Percentiles rank a stretch among this genome's conserved stretches.
These are phyloP conservation scores for Ceratina calcarata DNA, from an alignment of 1,140 invertebrate genomes.

Conservation along the genomic window DNA sequence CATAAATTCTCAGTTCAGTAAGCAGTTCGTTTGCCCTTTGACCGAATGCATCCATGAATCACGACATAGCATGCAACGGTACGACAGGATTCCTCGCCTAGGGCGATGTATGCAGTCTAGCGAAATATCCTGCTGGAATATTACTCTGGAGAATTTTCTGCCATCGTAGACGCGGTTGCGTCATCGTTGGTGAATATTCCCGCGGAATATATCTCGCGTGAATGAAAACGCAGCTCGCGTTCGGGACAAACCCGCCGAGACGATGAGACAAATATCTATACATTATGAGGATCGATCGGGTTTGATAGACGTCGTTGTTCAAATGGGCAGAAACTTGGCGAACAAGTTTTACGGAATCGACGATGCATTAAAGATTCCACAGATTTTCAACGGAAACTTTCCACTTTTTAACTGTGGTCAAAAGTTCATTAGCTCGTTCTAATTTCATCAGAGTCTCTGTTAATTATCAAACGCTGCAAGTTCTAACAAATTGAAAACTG, in stretches of 20 bases:
- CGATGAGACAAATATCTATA: not conserved
- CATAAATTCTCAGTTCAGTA: constrained; percentile 47
- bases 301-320: not conserved
- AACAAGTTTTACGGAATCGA: not conserved
- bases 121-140: constrained; percentile 33
- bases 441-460: not conserved
- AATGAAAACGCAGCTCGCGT: not conserved
- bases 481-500: not conserved
- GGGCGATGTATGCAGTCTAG: constrained; percentile 6
- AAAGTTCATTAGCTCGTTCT: not conserved
- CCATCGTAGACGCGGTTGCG: not conserved
- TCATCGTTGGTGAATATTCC: not conserved
- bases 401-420: not conserved
- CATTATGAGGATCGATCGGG: not conserved
- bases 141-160: constrained; percentile 32
- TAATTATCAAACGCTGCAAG: not conserved
- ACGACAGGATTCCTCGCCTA: constrained; percentile 27
- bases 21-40: constrained; percentile 49
- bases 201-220: not conserved
- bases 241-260: no score
- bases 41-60: constrained; percentile 42
- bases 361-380: not conserved
- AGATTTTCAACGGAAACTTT: constrained; percentile 3
- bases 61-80: not conserved
- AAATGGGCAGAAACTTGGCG: not conserved